Conservation (phyloP, 2,797 vertebrate genomes). For the Mionectes olivaceus region DNA sequence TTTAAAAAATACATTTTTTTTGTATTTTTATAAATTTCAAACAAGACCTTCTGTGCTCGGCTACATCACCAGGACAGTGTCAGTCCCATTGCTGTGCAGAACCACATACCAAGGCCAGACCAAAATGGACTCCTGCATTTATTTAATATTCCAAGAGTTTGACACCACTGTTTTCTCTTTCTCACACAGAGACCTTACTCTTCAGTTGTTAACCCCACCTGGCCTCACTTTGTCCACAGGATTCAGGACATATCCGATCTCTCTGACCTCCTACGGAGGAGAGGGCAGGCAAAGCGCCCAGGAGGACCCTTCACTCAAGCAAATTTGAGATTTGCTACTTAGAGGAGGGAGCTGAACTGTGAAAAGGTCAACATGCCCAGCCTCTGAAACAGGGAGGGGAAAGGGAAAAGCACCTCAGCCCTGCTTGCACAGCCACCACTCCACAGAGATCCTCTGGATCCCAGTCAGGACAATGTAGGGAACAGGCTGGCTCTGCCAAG, state of each 20-base stretch:
- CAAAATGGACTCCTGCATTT: background rate
- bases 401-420: background rate
- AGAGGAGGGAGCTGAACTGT: background rate
- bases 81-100: background rate
- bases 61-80: background rate
- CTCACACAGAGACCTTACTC: rapidly evolving
- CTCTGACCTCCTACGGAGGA: background rate
- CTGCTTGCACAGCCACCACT: background rate
- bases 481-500: rapidly evolving
- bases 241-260: rapidly evolving
- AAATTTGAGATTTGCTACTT: background rate
- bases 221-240: background rate
- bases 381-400: rapidly evolving
- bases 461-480: background rate
- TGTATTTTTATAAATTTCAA: background rate
- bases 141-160: background rate
- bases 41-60: background rate
- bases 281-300: too few species aligned
- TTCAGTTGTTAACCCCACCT: background rate
- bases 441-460: background rate
- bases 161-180: background rate
- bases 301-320: background rate
- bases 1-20: background rate
- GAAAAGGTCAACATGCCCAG: background rate
- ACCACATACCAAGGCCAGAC: background rate